phyloP scores from a whole-genome alignment of 1,140 invertebrate species.

The Eufriesea mexicana region DNA sequence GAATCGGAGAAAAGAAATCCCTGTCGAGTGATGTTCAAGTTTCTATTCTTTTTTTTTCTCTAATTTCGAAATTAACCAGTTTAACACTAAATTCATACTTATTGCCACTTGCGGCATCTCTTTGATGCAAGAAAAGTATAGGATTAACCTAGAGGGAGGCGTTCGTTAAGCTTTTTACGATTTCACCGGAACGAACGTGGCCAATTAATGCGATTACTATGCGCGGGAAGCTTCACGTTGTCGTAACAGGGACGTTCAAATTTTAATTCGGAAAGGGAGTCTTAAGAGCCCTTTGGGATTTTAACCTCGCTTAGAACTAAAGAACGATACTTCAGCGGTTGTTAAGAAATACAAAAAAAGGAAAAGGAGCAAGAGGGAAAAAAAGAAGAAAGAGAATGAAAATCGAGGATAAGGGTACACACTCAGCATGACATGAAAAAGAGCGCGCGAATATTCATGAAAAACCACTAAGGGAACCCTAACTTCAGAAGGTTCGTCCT shows the following conservation, averaged over 20 bases:
- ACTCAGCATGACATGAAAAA: background rate
- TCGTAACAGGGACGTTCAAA: background rate
- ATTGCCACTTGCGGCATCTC: background rate
- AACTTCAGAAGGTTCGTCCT: conserved; percentile 24
- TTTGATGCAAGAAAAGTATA: background rate
- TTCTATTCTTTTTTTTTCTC: background rate
- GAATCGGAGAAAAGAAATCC: conserved; percentile 11
- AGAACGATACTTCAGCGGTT: background rate
- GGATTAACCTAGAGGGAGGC: background rate
- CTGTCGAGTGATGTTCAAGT: no score
- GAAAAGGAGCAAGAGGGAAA: background rate
- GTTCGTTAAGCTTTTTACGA: conserved; percentile 17
- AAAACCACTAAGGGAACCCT: conserved; percentile 21
- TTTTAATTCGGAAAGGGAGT: conserved; percentile 22
- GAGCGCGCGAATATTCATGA: conserved; percentile 42
- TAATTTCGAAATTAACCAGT: background rate
- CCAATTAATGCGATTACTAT: conserved; percentile 19
- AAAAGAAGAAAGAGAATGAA: background rate
- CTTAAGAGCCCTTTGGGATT: background rate
- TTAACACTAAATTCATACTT: background rate
- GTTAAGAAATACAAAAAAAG: background rate
- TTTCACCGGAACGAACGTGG: conserved; percentile 5
- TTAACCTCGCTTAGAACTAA: background rate
- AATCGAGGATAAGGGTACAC: no score
- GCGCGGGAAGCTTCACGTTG: background rate